phyloP scores from a whole-genome alignment of 2,113 vertebrate species.

The Lycocorax pyrrhopterus region DNA sequence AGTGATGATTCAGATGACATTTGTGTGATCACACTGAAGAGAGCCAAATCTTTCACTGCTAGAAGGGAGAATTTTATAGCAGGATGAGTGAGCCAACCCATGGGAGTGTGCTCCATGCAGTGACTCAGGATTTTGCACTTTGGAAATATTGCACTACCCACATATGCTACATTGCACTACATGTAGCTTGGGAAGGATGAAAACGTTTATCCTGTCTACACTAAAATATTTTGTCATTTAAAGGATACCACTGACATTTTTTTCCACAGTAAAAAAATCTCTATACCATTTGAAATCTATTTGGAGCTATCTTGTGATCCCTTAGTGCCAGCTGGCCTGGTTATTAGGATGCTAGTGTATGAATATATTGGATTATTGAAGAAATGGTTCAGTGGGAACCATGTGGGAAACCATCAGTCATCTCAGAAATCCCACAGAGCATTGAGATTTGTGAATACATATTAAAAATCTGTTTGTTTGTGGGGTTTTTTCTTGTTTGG shows the following conservation, averaged over 20 bases:
- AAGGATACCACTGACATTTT: not conserved
- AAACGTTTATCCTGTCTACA: not conserved
- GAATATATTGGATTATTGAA: not conserved
- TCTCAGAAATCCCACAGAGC: not conserved
- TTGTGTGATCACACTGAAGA: not conserved
- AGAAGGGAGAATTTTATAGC: not conserved
- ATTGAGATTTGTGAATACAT: fast-evolving
- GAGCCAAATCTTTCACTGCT: not conserved
- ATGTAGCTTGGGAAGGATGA: not conserved
- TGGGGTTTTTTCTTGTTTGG: not conserved
- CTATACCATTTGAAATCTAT: not conserved
- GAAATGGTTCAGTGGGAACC: not conserved
- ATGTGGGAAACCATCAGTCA: not conserved
- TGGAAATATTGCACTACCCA: not conserved
- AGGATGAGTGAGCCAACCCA: not conserved
- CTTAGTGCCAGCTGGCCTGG: not conserved
- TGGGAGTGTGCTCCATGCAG: not conserved
- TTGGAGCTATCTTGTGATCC: not conserved
- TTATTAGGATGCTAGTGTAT: not conserved
- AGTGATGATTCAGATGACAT: not conserved
- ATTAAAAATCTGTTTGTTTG: not conserved
- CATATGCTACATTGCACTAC: not conserved
- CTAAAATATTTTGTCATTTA: not conserved
- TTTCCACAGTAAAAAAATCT: not conserved
- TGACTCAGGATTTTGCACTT: not conserved